Evolutionary conservation across 2,797 vertebrate species (phyloP).

Genomic region (Schizopygopsis pylzovi): DNA sequence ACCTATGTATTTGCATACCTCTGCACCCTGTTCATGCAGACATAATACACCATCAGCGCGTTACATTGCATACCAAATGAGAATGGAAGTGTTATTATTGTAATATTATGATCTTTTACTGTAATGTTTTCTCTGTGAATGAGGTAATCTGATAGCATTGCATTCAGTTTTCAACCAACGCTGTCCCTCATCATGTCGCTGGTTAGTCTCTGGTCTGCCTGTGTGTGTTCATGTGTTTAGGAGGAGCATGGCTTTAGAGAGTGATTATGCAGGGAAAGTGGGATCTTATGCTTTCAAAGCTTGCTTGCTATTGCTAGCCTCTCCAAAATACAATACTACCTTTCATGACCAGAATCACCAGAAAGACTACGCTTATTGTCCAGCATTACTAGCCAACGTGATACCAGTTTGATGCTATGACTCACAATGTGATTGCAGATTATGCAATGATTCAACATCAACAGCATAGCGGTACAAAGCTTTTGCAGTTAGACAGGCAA

Average conservation of each 20-base stretch:
- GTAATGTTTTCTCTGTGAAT: neutral
- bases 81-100: neutral
- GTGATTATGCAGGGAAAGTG: neutral
- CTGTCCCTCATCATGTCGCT: neutral
- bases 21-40: neutral
- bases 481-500: neutral
- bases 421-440: neutral
- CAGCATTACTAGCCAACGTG: neutral
- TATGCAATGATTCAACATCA: neutral
- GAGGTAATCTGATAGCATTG: neutral
- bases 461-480: neutral
- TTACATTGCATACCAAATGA: too few species aligned
- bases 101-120: neutral
- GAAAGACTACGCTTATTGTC: neutral
- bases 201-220: neutral
- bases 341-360: neutral
- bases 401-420: neutral
- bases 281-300: conserved; percentile 7
- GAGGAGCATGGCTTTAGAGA: neutral
- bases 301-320: neutral
- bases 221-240: neutral
- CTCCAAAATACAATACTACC: neutral
- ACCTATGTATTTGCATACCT: neutral
- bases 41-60: neutral
- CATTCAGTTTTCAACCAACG: neutral